phyloP scores from a whole-genome alignment of 2,888 invertebrate species.

The Pseudoips prasinana region DNA sequence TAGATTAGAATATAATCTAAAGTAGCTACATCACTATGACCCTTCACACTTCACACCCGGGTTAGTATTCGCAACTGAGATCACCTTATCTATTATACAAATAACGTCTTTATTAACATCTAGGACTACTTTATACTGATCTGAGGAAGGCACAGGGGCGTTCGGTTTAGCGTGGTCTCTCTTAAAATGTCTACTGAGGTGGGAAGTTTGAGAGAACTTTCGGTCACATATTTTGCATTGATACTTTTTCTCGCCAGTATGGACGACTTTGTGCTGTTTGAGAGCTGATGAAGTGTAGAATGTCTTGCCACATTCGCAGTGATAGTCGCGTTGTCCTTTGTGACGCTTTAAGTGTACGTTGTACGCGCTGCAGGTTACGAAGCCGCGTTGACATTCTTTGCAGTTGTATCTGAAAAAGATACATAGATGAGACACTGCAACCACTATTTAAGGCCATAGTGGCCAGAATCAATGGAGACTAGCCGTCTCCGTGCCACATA shows the following conservation, averaged over 20 bases:
- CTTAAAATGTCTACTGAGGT: constrained; percentile 68
- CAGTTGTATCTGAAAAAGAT: constrained; percentile 63
- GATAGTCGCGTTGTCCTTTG: constrained; percentile 70
- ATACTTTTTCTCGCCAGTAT: constrained; percentile 73
- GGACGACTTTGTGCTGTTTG: constrained; percentile 70
- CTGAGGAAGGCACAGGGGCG: constrained; percentile 54
- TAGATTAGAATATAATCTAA: too few relatives aligned
- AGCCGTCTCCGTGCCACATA: too few relatives aligned
- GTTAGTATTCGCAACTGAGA: constrained; percentile 18
- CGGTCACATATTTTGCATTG: constrained; percentile 71
- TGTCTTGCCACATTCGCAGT: constrained; percentile 71
- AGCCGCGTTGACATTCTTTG: constrained; percentile 66
- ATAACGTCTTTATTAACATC: constrained; percentile 37
- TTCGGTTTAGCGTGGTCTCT: constrained; percentile 65
- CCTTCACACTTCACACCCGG: constrained; percentile 43
- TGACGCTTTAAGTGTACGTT: constrained; percentile 70
- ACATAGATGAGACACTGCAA: too few relatives aligned
- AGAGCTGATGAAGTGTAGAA: constrained; percentile 72
- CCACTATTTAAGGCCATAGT: too few relatives aligned
- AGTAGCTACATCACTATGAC: constrained; percentile 41
- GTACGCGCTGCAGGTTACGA: constrained; percentile 68
- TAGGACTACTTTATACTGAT: constrained; percentile 52
- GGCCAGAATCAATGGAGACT: too few relatives aligned
- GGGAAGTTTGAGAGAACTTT: constrained; percentile 71
- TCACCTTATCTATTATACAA: constrained; percentile 33